These are phyloP conservation scores for Notiomystis cincta DNA, from an alignment of 2,113 vertebrate species.

Conservation along the genomic window DNA sequence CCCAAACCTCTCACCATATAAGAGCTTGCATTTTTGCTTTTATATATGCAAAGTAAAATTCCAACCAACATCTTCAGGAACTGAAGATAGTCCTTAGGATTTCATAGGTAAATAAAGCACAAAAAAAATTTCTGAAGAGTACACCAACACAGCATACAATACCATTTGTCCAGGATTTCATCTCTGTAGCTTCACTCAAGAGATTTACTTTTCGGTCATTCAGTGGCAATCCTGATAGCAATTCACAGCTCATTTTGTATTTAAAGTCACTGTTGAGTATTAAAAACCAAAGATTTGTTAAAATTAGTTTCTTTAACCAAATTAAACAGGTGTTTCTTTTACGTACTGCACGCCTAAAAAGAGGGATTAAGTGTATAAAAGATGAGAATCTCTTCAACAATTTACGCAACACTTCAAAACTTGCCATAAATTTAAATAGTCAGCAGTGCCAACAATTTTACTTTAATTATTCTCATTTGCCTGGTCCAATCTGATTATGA, in stretches of 20 bases:
- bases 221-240: background rate
- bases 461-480: background rate
- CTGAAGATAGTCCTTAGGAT: background rate
- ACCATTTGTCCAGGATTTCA: conserved; percentile 62
- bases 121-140: background rate
- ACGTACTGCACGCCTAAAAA: background rate
- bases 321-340: background rate
- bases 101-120: background rate
- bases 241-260: background rate
- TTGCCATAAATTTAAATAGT: background rate
- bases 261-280: conserved; percentile 36
- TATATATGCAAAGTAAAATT: background rate
- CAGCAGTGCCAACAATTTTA: background rate
- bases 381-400: background rate
- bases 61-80: background rate
- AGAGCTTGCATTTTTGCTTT: background rate
- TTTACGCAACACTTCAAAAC: background rate
- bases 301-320: background rate
- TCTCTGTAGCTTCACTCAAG: background rate
- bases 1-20: background rate
- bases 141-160: background rate
- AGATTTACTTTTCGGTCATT: background rate
- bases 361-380: background rate
- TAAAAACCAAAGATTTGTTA: background rate
- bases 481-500: background rate